Conservation (phyloP, 2,113 vertebrate genomes). For the Hypocryptadius cinnamomeus region DNA sequence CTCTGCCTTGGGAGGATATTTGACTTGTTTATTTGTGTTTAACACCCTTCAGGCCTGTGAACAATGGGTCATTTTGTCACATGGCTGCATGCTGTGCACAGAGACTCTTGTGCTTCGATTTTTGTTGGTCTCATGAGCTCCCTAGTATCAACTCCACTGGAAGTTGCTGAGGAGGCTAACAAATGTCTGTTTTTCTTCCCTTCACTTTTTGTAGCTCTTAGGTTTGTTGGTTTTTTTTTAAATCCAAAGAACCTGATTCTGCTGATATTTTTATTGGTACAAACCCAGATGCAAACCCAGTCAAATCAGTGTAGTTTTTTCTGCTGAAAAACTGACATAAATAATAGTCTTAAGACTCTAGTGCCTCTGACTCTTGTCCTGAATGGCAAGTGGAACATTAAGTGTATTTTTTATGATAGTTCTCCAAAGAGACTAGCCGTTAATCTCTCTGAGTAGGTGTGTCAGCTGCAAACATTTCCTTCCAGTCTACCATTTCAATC, state of each 20-base stretch:
- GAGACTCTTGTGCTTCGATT: not conserved
- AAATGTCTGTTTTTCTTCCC: not conserved
- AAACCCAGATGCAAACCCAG: not conserved
- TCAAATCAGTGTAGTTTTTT: not conserved
- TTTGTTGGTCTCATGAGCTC: not conserved
- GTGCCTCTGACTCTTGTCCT: conserved; percentile 54
- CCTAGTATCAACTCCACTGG: not conserved
- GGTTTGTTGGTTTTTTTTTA: not conserved
- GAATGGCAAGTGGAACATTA: conserved; percentile 35
- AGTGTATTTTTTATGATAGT: conserved; percentile 57
- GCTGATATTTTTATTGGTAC: not conserved
- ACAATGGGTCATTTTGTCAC: not conserved
- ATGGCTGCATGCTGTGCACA: not conserved
- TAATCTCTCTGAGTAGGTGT: conserved; percentile 67
- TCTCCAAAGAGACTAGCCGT: conserved; percentile 57
- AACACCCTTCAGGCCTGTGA: not conserved
- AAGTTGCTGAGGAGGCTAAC: not conserved
- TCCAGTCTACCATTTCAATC: conserved; percentile 68
- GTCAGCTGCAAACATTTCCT: conserved; percentile 68
- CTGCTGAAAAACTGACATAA: not conserved
- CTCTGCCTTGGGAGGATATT: not conserved
- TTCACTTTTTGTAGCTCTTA: not conserved
- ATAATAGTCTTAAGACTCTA: not conserved
- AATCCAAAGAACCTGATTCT: not conserved
- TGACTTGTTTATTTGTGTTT: not conserved